Conservation (phyloP, 2,888 invertebrate genomes). For the Morpho achilles region DNA sequence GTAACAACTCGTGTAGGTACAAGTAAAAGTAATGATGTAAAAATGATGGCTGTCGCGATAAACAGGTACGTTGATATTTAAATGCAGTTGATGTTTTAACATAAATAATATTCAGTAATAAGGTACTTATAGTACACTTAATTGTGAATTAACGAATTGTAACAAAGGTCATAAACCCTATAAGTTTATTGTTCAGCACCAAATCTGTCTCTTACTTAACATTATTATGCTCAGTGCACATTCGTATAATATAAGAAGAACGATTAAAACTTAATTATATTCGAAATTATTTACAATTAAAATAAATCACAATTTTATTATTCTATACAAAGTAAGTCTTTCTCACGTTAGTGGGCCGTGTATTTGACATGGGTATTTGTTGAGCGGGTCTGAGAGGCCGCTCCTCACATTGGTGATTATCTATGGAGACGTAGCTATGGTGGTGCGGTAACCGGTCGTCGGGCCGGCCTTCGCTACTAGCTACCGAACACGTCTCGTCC, state of each 20-base stretch:
- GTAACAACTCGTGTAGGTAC: conserved; percentile 24
- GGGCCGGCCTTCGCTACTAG: conserved; percentile 77
- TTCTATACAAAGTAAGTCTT: conserved; percentile 75
- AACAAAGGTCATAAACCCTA: conserved; percentile 23
- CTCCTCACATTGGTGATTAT: conserved; percentile 74
- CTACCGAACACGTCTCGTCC: conserved; percentile 81
- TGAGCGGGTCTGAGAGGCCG: conserved; percentile 69
- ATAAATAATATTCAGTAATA: conserved; percentile 32
- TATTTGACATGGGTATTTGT: conserved; percentile 71
- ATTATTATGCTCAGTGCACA: conserved; percentile 14
- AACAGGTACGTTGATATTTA: conserved; percentile 44
- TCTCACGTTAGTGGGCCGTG: conserved; percentile 63
- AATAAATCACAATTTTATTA: conserved; percentile 30
- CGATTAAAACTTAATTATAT: conserved; percentile 18
- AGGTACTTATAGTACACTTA: conserved; percentile 46
- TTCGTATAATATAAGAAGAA: conserved; percentile 19
- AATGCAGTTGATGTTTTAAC: conserved; percentile 32
- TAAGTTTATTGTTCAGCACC: conserved; percentile 32
- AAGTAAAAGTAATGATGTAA: conserved; percentile 14
- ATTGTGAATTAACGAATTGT: conserved; percentile 25
- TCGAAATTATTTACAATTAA: conserved; percentile 23
- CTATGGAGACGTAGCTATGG: conserved; percentile 78
- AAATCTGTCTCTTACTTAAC: conserved; percentile 25
- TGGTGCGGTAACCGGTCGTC: conserved; percentile 75
- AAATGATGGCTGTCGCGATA: conserved; percentile 21